A percentile compares a stretch with the other conserved stretches of the same genome.
Evolutionary conservation across 2,888 invertebrate genomes (phyloP).

Genomic region (Trilocha varians): DNA sequence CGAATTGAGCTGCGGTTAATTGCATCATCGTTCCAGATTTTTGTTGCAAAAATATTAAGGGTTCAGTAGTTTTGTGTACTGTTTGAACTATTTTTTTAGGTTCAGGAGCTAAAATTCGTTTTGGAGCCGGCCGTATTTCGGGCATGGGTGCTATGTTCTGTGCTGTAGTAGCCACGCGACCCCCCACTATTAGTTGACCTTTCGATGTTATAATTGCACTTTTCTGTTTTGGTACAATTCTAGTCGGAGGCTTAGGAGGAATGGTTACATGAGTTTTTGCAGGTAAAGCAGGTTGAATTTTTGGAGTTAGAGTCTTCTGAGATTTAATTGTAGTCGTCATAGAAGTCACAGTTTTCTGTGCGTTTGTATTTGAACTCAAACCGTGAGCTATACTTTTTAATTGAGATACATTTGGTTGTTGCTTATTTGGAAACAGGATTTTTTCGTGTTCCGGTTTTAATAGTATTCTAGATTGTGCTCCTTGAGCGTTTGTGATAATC

Average conservation of each 20-base stretch:
- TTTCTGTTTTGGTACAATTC: slow-evolving; percentile 59
- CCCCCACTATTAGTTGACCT: slow-evolving; percentile 67
- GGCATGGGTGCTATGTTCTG: slow-evolving; percentile 64
- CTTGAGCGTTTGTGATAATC: slow-evolving; percentile 77
- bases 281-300: slow-evolving; percentile 15
- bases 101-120: slow-evolving; percentile 45
- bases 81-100: slow-evolving; percentile 51
- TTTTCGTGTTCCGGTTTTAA: slow-evolving; percentile 76
- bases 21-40: slow-evolving; percentile 66
- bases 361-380: slow-evolving; percentile 35
- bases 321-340: slow-evolving; percentile 13
- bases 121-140: slow-evolving; percentile 48
- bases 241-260: too few relatives aligned
- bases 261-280: slow-evolving; percentile 34
- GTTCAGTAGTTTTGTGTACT: slow-evolving; percentile 51
- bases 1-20: slow-evolving; percentile 64
- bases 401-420: slow-evolving; percentile 49
- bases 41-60: slow-evolving; percentile 58
- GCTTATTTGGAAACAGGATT: slow-evolving; percentile 70
- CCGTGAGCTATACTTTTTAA: slow-evolving; percentile 52
- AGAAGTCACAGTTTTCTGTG: slow-evolving; percentile 37
- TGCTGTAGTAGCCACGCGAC: slow-evolving; percentile 57
- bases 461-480: slow-evolving; percentile 73
- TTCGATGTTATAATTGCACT: slow-evolving; percentile 73
- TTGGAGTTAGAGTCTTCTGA: too few relatives aligned